phyloP scores from a whole-genome alignment of 1,140 invertebrate species.

The Aphaenogaster rudis region DNA sequence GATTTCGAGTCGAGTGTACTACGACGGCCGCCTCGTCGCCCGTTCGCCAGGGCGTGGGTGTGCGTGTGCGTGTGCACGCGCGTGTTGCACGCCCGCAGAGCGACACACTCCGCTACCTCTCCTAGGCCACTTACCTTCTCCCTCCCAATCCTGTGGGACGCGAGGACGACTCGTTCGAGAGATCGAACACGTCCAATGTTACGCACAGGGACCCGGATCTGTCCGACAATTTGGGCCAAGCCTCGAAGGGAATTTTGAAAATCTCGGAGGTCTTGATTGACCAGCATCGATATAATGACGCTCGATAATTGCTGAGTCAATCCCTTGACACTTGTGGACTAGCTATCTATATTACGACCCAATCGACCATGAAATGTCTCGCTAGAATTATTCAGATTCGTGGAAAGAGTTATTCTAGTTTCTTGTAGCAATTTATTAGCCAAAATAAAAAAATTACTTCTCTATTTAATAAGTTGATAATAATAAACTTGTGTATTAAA shows the following conservation, averaged over 20 bases:
- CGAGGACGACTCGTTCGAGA: constrained; percentile 38
- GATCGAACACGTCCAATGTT: constrained; percentile 26
- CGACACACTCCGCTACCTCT: constrained; percentile 59
- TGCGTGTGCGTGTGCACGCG: constrained; percentile 1
- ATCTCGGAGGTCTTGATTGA: not conserved
- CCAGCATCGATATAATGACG: not conserved
- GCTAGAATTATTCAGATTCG: no score
- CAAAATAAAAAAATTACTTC: no score
- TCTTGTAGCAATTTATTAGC: no score
- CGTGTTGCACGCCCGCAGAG: constrained; percentile 12
- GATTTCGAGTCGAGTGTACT: constrained; percentile 44
- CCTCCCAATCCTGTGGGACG: constrained; percentile 34
- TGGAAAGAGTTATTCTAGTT: no score
- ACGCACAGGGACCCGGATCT: not conserved
- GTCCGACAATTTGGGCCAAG: not conserved
- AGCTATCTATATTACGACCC: not conserved
- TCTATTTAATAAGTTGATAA: no score
- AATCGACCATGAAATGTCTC: not conserved
- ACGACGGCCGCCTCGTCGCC: constrained; percentile 30
- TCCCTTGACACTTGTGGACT: not conserved
- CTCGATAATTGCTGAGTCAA: not conserved
- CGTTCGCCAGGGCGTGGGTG: constrained; percentile 38
- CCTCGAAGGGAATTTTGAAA: not conserved
- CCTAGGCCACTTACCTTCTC: constrained; percentile 59
- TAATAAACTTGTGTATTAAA: no score